Percentiles rank a stretch among this genome's conserved stretches.
phyloP scores from a whole-genome alignment of 2,888 invertebrate genomes.

The Lymantria dispar region DNA sequence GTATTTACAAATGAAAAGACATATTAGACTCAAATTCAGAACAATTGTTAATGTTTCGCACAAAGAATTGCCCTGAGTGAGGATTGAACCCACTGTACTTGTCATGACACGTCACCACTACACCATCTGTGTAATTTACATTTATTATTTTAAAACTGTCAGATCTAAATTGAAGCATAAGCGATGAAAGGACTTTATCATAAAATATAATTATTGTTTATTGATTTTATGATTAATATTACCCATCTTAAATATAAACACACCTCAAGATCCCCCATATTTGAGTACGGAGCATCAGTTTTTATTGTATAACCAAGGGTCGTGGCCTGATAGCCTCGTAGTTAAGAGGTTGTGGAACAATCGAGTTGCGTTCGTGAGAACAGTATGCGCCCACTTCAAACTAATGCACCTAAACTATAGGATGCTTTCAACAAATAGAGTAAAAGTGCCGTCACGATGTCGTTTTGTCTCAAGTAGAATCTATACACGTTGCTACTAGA shows the following conservation, averaged over 20 bases:
- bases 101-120: no score
- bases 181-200: not conserved
- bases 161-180: not conserved
- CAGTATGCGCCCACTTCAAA: conserved; percentile 48
- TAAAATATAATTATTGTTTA: not conserved
- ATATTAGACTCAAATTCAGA: no score
- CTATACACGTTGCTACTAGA: conserved; percentile 11
- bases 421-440: conserved; percentile 37
- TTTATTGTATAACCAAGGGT: conserved; percentile 59
- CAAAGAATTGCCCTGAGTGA: no score
- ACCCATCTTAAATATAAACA: conserved; percentile 19
- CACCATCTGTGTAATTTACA: no score
- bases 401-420: conserved; percentile 43
- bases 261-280: conserved; percentile 30
- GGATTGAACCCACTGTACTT: no score
- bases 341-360: conserved; percentile 73
- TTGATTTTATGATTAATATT: conserved; percentile 27
- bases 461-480: conserved; percentile 25
- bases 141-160: not conserved
- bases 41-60: no score
- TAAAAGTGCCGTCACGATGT: conserved; percentile 36
- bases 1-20: no score
- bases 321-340: conserved; percentile 71
- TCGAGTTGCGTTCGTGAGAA: conserved; percentile 72
- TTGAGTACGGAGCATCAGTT: conserved; percentile 45